These are phyloP conservation scores for Rhabdomys dilectus DNA, from an alignment of 2,113 vertebrate species.

Conservation along the genomic window DNA sequence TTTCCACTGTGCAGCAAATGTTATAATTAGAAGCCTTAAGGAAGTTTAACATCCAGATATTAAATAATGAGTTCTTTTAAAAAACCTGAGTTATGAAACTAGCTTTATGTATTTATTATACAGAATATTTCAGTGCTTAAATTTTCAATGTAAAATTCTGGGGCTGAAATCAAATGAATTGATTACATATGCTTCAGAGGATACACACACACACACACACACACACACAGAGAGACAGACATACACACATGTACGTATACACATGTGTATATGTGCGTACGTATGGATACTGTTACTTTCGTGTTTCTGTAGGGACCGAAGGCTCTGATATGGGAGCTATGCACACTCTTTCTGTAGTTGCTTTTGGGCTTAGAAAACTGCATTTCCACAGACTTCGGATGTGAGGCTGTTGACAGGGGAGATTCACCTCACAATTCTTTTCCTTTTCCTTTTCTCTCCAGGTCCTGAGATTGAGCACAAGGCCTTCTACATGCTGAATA, in stretches of 20 bases:
- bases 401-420: neutral
- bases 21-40: neutral
- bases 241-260: accelerated
- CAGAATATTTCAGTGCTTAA: neutral
- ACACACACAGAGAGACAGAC: too few relatives aligned
- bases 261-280: too few relatives aligned
- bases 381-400: neutral
- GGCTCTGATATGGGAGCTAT: neutral
- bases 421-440: neutral
- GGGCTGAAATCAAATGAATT: neutral
- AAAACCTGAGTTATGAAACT: neutral
- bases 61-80: neutral
- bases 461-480: neutral
- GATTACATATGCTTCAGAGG: neutral
- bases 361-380: neutral
- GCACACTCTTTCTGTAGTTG: neutral
- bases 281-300: neutral
- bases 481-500: neutral
- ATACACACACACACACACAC: accelerated
- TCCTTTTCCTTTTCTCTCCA: neutral
- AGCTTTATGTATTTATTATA: neutral
- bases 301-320: neutral
- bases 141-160: neutral
- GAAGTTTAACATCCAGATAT: neutral
- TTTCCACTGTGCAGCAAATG: neutral